Evolutionary conservation across 2,113 vertebrate species (phyloP).

Genomic region (Scomber japonicus): DNA sequence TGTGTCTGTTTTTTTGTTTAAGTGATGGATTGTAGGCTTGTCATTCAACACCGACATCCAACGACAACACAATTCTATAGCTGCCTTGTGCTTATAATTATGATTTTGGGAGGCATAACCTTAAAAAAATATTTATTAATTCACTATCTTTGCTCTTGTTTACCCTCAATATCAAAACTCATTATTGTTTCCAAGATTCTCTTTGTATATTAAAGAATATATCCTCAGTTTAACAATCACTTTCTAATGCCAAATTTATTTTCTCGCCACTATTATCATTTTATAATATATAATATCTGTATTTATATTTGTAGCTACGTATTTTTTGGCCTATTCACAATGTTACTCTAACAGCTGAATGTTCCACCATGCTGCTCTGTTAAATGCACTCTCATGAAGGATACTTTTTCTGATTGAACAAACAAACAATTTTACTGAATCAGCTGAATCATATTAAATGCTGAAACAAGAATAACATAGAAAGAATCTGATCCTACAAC

Average conservation of each 20-base stretch:
- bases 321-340: too few species aligned
- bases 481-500: constrained; percentile 3
- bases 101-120: too few species aligned
- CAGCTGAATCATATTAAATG: neutral
- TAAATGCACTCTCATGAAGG: neutral
- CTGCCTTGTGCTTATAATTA: neutral
- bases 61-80: neutral
- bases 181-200: too few species aligned
- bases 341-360: too few species aligned
- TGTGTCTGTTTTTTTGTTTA: neutral
- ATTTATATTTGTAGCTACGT: neutral
- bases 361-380: neutral
- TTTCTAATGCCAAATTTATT: neutral
- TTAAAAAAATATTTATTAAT: too few species aligned
- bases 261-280: neutral
- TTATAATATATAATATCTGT: too few species aligned
- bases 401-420: neutral
- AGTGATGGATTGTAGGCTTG: constrained; percentile 13
- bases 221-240: neutral
- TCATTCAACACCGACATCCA: neutral
- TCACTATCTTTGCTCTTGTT: neutral
- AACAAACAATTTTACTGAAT: neutral
- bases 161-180: too few species aligned
- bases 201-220: neutral
- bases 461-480: neutral